phyloP scores from a whole-genome alignment of 2,113 vertebrate species.

The Psilopogon haemacephalus region DNA sequence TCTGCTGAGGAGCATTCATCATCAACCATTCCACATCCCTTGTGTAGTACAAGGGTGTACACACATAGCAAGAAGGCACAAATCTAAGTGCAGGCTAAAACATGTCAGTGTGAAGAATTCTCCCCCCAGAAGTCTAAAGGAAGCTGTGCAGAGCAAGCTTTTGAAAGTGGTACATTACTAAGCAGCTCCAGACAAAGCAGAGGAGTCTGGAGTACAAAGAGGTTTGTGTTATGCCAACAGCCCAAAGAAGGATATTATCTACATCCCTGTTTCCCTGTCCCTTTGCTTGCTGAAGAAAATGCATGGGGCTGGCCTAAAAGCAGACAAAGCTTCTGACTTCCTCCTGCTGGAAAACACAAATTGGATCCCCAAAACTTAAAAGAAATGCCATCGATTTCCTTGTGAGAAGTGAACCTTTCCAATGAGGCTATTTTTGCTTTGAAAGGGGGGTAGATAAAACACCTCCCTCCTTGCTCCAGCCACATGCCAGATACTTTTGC shows the following conservation, averaged over 20 bases:
- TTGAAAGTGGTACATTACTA: neutral
- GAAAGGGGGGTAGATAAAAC: slow-evolving; percentile 12
- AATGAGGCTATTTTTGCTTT: slow-evolving; percentile 9
- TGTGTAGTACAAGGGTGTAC: neutral
- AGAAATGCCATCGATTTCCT: slow-evolving; percentile 37
- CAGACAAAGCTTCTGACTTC: slow-evolving; percentile 38
- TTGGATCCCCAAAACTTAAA: slow-evolving; percentile 10
- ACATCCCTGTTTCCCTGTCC: slow-evolving; percentile 24
- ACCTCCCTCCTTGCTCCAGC: neutral
- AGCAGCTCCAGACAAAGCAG: slow-evolving; percentile 35
- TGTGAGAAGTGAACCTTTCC: slow-evolving; percentile 10
- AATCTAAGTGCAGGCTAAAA: slow-evolving; percentile 41
- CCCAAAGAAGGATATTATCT: slow-evolving; percentile 37
- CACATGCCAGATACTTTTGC: slow-evolving; percentile 27
- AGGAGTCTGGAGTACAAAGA: neutral
- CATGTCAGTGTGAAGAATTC: slow-evolving; percentile 25
- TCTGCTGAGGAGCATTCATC: neutral
- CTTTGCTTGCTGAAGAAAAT: slow-evolving; percentile 65
- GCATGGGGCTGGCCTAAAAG: slow-evolving; percentile 34
- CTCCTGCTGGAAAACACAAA: neutral
- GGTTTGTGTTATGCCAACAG: slow-evolving; percentile 35
- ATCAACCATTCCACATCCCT: neutral
- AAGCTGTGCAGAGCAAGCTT: neutral
- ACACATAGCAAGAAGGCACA: neutral
- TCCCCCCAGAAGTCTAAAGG: slow-evolving; percentile 22